A percentile compares a stretch with the other conserved stretches of the same genome.
These are phyloP conservation scores for Gisinianus flammeolus DNA, from an alignment of 2,888 invertebrate species.

Conservation along the genomic window DNA sequence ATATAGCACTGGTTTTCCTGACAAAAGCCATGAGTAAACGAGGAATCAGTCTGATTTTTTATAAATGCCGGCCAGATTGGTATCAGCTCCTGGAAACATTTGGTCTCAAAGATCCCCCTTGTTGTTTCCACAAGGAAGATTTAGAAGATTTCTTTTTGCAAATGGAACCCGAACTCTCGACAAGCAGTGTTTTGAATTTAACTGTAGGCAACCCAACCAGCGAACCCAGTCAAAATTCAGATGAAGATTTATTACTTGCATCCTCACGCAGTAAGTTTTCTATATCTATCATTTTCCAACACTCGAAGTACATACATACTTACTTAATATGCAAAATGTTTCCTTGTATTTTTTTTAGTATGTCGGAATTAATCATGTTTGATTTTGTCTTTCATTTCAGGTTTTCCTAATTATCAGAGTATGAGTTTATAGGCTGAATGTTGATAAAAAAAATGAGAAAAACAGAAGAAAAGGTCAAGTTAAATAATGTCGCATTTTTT, in stretches of 20 bases:
- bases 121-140: constrained; percentile 42
- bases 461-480: neutral
- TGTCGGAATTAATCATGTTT: neutral
- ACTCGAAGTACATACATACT: neutral
- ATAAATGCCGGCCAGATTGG: constrained; percentile 40
- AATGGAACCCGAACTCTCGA: constrained; percentile 25
- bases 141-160: constrained; percentile 39
- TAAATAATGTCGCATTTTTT: too few relatives aligned
- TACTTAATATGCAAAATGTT: neutral
- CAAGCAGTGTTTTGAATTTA: constrained; percentile 27
- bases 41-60: constrained; percentile 36
- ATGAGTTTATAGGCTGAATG: constrained; percentile 20
- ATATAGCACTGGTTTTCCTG: constrained; percentile 41
- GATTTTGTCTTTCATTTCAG: constrained; percentile 11
- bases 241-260: constrained; percentile 30
- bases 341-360: neutral
- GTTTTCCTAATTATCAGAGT: constrained; percentile 34
- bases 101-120: constrained; percentile 39
- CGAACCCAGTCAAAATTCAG: neutral
- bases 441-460: neutral
- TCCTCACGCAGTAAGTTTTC: constrained; percentile 37
- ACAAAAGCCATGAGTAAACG: constrained; percentile 47
- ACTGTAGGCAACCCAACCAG: neutral
- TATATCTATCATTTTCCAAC: neutral
- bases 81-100: constrained; percentile 37